phyloP scores from a whole-genome alignment of 2,113 vertebrate species.

The Apus apus region DNA sequence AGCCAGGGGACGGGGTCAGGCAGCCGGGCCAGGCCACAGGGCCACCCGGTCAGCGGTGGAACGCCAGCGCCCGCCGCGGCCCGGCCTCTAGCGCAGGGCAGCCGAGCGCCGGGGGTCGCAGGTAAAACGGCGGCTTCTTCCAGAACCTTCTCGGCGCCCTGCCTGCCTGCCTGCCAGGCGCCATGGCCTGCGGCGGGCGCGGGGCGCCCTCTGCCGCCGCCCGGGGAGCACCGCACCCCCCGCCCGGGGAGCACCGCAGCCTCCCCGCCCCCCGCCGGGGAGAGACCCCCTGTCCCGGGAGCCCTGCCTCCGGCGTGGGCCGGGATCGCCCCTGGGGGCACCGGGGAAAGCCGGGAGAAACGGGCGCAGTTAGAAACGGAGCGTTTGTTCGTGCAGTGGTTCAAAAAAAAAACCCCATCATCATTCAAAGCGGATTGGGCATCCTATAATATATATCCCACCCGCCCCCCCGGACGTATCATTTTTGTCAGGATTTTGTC shows the following conservation, averaged over 20 bases:
- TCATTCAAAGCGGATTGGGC: too few relatives aligned
- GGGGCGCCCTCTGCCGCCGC: background rate
- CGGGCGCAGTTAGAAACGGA: accelerated
- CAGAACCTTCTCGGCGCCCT: too few relatives aligned
- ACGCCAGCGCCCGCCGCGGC: background rate
- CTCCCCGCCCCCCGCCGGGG: too few relatives aligned
- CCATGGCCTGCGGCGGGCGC: background rate
- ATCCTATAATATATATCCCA: accelerated
- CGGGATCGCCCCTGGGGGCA: too few relatives aligned
- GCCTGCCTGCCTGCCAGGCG: too few relatives aligned
- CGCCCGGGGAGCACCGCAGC: too few relatives aligned
- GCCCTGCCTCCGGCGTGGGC: background rate
- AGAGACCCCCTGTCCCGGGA: accelerated
- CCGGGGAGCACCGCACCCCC: accelerated
- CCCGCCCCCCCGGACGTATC: too few relatives aligned
- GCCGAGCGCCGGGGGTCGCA: too few relatives aligned
- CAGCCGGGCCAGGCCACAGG: background rate
- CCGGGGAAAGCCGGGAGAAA: accelerated
- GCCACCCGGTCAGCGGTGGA: too few relatives aligned
- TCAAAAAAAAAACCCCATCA: accelerated
- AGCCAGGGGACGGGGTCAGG: too few relatives aligned
- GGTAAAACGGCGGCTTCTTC: too few relatives aligned
- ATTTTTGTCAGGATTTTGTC: background rate
- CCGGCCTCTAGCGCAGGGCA: accelerated
- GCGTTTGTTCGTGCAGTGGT: accelerated